Evolutionary conservation across 2,888 invertebrate genomes (phyloP).

Genomic region (Helleia helle): DNA sequence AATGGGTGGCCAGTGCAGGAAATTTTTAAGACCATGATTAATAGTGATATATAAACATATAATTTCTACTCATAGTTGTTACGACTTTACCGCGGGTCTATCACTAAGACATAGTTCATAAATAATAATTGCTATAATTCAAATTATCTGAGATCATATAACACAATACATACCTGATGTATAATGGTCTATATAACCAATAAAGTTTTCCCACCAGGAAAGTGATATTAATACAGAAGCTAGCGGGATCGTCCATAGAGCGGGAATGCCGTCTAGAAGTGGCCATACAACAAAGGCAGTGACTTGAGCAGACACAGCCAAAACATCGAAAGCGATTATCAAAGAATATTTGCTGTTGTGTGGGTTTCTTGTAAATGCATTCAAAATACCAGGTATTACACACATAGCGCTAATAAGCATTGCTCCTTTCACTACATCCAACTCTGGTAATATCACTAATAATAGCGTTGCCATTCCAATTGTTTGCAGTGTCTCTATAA

Average conservation of each 20-base stretch:
- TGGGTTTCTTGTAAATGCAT: slow-evolving; percentile 65
- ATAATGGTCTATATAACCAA: slow-evolving; percentile 49
- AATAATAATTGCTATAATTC: too few relatives aligned
- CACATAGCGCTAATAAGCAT: slow-evolving; percentile 90
- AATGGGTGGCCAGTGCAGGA: too few relatives aligned
- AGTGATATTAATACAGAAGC: slow-evolving; percentile 80
- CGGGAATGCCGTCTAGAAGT: slow-evolving; percentile 56
- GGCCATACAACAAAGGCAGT: slow-evolving; percentile 82
- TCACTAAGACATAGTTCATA: too few relatives aligned
- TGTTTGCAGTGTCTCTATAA: slow-evolving; percentile 86
- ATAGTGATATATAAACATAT: too few relatives aligned
- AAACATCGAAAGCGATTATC: slow-evolving; percentile 67
- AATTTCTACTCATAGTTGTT: too few relatives aligned
- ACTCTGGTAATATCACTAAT: slow-evolving; percentile 82
- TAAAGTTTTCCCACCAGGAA: slow-evolving; percentile 91
- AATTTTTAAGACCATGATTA: too few relatives aligned
- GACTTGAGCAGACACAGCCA: slow-evolving; percentile 77
- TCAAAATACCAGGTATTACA: slow-evolving; percentile 84
- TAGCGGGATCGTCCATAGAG: slow-evolving; percentile 76
- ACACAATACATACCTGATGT: slow-evolving; percentile 42
- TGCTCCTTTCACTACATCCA: slow-evolving; percentile 87
- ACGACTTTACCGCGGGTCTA: too few relatives aligned
- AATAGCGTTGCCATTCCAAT: slow-evolving; percentile 84
- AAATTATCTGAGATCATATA: too few relatives aligned
- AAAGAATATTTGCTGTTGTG: slow-evolving; percentile 41